Evolutionary conservation across 2,888 invertebrate species (phyloP).

Genomic region (Dryobota labecula): DNA sequence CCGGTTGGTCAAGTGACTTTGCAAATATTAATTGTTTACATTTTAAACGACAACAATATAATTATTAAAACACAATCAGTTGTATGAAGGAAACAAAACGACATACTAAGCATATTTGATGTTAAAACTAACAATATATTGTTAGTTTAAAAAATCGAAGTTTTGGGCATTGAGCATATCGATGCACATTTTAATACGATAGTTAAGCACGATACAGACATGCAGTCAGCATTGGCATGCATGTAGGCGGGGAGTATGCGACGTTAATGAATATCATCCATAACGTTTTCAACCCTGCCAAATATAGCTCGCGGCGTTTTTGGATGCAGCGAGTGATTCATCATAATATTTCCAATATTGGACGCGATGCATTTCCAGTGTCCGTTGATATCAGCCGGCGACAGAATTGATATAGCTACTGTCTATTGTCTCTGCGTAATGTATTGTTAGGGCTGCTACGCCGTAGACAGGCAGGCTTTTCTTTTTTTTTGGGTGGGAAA

Average conservation of each 20-base stretch:
- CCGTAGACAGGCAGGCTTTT: background rate
- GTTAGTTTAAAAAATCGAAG: background rate
- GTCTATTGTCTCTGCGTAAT: conserved; percentile 73
- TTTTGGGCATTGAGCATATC: conserved; percentile 7
- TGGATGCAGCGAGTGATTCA: conserved; percentile 67
- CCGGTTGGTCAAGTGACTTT: conserved; percentile 33
- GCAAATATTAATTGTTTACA: conserved; percentile 33
- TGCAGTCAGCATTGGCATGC: conserved; percentile 28
- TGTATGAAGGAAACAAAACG: background rate
- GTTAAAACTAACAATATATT: background rate
- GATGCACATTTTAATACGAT: conserved; percentile 20
- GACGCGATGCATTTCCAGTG: conserved; percentile 73
- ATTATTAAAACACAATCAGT: background rate
- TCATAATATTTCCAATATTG: conserved; percentile 69
- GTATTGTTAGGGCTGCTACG: conserved; percentile 62
- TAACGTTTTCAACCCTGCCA: conserved; percentile 47
- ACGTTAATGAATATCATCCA: conserved; percentile 53
- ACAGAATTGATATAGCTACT: conserved; percentile 66
- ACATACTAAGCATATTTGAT: background rate
- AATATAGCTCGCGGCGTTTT: conserved; percentile 53
- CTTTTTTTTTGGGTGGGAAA: too few relatives aligned
- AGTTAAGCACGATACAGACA: conserved; percentile 11
- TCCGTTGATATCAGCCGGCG: conserved; percentile 70
- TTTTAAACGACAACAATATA: conserved; percentile 13
- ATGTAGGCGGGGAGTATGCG: conserved; percentile 50